Evolutionary conservation across 2,888 invertebrate genomes (phyloP).

Genomic region (Drosophila merina): DNA sequence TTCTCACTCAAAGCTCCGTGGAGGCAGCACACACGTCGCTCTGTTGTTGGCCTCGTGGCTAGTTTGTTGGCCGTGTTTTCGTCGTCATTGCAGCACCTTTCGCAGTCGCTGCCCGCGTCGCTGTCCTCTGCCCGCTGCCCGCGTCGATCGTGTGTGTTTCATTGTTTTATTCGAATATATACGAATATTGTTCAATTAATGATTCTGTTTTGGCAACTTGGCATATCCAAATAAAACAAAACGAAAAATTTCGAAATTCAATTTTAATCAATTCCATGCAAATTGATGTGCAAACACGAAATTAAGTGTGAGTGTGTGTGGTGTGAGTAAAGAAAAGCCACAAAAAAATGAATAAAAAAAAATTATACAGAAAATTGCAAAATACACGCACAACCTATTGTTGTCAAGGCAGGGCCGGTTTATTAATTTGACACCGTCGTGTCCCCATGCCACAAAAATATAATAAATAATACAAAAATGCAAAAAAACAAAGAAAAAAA

Average conservation of each 20-base stretch:
- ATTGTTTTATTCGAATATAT: constrained; percentile 50
- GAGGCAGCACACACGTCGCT: constrained; percentile 58
- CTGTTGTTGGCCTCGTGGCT: constrained; percentile 15
- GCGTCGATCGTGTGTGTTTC: constrained; percentile 52
- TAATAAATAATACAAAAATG: constrained; percentile 24
- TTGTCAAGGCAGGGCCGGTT: constrained; percentile 66
- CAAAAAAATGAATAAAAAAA: constrained; percentile 50
- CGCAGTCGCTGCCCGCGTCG: constrained; percentile 37
- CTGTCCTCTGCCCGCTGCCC: constrained; percentile 5
- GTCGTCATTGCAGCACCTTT: constrained; percentile 23
- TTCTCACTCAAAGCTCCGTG: constrained; percentile 73
- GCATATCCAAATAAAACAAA: constrained; percentile 43
- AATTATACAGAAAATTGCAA: constrained; percentile 39
- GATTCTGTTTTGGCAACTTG: constrained; percentile 17
- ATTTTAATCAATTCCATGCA: constrained; percentile 55
- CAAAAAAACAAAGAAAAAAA: constrained; percentile 48
- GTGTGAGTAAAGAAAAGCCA: constrained; percentile 44
- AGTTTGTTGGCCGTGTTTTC: constrained; percentile 4
- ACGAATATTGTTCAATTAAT: constrained; percentile 36
- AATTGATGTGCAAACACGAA: constrained; percentile 71
- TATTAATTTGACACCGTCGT: constrained; percentile 72
- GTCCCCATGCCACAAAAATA: constrained; percentile 50
- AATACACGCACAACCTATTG: constrained; percentile 39
- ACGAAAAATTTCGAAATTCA: constrained; percentile 33
- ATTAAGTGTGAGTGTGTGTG: constrained; percentile 35